phyloP scores from a whole-genome alignment of 2,113 vertebrate species.

The Boulengeromyrus knoepffleri region DNA sequence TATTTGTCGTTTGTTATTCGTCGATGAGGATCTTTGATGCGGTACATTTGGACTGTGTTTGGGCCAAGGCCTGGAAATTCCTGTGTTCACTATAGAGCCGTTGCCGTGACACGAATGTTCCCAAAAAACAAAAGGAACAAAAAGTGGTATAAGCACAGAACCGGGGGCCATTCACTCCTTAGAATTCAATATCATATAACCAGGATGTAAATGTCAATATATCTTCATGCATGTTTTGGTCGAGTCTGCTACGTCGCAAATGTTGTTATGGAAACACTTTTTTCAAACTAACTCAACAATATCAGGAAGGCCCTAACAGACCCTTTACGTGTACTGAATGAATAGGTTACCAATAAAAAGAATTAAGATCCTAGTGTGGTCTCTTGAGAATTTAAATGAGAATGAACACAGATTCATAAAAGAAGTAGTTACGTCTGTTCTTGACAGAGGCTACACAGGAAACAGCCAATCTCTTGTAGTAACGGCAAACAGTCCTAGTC shows the following conservation, averaged over 20 bases:
- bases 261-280: background rate
- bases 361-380: background rate
- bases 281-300: background rate
- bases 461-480: slow-evolving; percentile 22
- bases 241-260: background rate
- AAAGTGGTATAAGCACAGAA: background rate
- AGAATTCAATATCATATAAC: background rate
- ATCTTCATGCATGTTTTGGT: background rate
- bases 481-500: slow-evolving; percentile 35
- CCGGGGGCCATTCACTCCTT: background rate
- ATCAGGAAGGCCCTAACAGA: background rate
- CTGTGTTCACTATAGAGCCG: background rate
- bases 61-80: slow-evolving; percentile 1
- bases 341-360: background rate
- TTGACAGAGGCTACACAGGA: slow-evolving; percentile 33
- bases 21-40: background rate
- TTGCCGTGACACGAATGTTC: background rate
- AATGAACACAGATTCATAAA: slow-evolving; percentile 25
- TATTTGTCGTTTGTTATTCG: background rate
- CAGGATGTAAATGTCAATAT: background rate
- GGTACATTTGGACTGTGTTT: background rate
- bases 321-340: background rate
- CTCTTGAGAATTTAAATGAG: background rate
- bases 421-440: slow-evolving; percentile 27
- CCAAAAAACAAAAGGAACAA: background rate